Conservation (phyloP, 2,888 invertebrate species). For the Exephanes ischioxanthus region DNA sequence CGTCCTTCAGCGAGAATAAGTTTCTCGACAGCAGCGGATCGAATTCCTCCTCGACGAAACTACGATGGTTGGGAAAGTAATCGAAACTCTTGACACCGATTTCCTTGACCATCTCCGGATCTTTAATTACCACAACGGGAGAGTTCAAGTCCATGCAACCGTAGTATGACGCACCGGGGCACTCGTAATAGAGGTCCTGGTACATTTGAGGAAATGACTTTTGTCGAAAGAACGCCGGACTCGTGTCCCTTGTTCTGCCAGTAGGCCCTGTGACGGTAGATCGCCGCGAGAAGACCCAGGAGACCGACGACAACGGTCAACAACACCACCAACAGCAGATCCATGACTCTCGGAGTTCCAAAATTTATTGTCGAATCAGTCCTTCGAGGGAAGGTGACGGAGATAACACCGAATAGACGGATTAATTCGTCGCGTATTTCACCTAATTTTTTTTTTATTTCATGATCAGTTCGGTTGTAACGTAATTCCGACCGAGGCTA, state of each 20-base stretch:
- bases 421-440: too few relatives aligned
- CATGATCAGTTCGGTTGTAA: too few relatives aligned
- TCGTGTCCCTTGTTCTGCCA: not conserved
- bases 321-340: not conserved
- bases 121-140: conserved; percentile 70
- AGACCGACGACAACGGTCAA: not conserved
- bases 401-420: too few relatives aligned
- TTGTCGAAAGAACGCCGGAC: not conserved
- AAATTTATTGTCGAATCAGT: not conserved
- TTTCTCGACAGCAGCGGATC: too few relatives aligned
- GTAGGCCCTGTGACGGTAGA: not conserved
- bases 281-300: not conserved
- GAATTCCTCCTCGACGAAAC: conserved; percentile 52
- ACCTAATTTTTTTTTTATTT: too few relatives aligned
- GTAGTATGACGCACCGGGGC: not conserved
- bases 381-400: too few relatives aligned
- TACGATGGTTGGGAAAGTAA: conserved; percentile 65
- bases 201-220: not conserved
- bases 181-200: not conserved
- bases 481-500: too few relatives aligned
- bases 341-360: not conserved
- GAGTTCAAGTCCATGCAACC: not conserved
- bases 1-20: too few relatives aligned
- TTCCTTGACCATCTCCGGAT: conserved; percentile 76
- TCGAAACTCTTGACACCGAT: conserved; percentile 76